These are phyloP conservation scores for Chirona hameri DNA, from an alignment of 2,888 invertebrate species.

Conservation along the genomic window DNA sequence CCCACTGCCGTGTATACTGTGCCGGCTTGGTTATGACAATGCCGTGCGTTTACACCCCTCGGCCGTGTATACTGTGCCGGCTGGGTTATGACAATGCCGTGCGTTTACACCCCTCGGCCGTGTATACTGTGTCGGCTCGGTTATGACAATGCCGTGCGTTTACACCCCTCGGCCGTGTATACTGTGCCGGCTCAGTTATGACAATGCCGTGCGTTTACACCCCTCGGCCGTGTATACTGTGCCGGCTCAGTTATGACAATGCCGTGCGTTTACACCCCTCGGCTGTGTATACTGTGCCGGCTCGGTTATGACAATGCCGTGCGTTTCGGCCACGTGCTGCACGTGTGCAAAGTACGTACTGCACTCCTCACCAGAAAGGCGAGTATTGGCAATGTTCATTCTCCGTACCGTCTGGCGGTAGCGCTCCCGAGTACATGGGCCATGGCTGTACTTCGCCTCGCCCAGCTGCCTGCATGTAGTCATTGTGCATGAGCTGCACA, in stretches of 20 bases:
- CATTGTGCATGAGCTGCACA: background rate
- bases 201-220: background rate
- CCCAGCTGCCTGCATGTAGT: background rate
- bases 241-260: background rate
- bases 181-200: background rate
- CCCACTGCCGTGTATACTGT: background rate
- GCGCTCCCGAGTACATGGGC: no score
- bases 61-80: background rate
- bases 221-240: background rate
- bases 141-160: background rate
- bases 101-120: background rate
- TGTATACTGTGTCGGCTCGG: background rate
- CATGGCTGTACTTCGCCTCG: background rate
- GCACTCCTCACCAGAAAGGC: background rate
- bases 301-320: background rate
- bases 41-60: background rate
- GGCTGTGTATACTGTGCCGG: background rate
- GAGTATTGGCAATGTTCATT: no score
- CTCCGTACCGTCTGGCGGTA: no score
- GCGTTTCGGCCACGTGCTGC: background rate
- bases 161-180: background rate
- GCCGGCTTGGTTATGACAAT: background rate
- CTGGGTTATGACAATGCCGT: background rate
- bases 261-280: background rate
- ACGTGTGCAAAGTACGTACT: background rate